A percentile compares a stretch with the other conserved stretches of the same genome.
phyloP scores from a whole-genome alignment of 2,888 invertebrate species.

The Epinotia bilunana region DNA sequence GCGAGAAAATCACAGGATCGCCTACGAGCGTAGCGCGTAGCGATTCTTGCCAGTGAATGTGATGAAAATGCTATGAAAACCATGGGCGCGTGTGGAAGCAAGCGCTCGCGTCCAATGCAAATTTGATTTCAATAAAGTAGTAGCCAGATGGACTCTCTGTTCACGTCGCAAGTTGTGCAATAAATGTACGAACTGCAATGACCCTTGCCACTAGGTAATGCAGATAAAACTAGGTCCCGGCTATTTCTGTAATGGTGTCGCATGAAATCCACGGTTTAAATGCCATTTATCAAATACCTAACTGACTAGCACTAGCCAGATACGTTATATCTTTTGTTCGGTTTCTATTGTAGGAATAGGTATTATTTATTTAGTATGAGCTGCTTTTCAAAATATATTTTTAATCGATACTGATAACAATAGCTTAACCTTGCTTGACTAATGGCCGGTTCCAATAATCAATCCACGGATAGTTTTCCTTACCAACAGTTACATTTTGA shows the following conservation, averaged over 20 bases:
- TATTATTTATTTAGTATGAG: slow-evolving; percentile 5
- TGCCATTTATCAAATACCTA: slow-evolving; percentile 43
- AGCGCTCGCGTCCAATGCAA: background rate
- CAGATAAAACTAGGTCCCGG: slow-evolving; percentile 63
- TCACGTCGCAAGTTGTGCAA: slow-evolving; percentile 43
- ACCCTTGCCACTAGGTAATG: slow-evolving; percentile 59
- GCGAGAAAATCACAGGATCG: too few species aligned
- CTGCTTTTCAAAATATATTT: slow-evolving; percentile 4
- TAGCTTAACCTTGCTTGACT: background rate
- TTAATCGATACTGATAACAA: background rate
- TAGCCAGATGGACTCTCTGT: background rate
- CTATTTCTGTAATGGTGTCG: slow-evolving; percentile 62
- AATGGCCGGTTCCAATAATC: too few species aligned
- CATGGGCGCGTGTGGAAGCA: too few species aligned
- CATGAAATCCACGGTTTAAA: slow-evolving; percentile 55
- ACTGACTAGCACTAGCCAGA: background rate
- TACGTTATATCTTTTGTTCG: background rate
- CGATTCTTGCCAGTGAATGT: too few species aligned
- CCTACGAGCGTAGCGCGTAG: too few species aligned
- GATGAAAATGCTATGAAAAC: too few species aligned
- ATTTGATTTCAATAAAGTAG: background rate
- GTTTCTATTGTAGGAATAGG: background rate
- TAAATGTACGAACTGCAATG: slow-evolving; percentile 54
- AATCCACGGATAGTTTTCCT: too few species aligned
- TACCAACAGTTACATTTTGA: too few species aligned